phyloP scores from a whole-genome alignment of 1,140 invertebrate genomes.

The Drosophila tristis region DNA sequence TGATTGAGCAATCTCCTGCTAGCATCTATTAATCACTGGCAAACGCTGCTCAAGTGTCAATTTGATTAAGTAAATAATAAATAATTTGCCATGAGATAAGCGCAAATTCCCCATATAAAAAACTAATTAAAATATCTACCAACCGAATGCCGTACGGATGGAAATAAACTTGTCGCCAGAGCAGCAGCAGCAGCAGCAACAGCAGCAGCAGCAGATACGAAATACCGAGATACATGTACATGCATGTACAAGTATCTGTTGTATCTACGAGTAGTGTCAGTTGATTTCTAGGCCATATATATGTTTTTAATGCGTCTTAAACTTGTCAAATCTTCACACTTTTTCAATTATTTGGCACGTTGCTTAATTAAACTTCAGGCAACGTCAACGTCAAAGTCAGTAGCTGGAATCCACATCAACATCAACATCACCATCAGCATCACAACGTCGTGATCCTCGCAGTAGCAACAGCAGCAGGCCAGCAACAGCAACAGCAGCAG shows the following conservation, averaged over 20 bases:
- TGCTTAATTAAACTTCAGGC: constrained; percentile 82
- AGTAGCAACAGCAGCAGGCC: not conserved
- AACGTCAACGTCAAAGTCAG: constrained; percentile 76
- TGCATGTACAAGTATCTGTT: not conserved
- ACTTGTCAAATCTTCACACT: constrained; percentile 84
- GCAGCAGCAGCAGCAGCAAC: constrained; percentile 32
- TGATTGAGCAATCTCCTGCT: constrained; percentile 41
- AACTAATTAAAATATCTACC: constrained; percentile 29
- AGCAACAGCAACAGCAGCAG: constrained; percentile 26
- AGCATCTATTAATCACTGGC: constrained; percentile 49
- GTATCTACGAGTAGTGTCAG: constrained; percentile 12
- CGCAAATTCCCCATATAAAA: constrained; percentile 34
- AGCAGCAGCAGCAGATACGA: constrained; percentile 22
- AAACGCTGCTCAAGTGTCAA: constrained; percentile 66
- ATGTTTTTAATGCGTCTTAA: constrained; percentile 77
- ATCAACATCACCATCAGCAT: constrained; percentile 19
- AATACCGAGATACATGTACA: constrained; percentile 8
- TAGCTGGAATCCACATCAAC: constrained; percentile 53
- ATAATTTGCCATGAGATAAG: constrained; percentile 44
- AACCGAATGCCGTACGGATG: not conserved
- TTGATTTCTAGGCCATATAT: constrained; percentile 67
- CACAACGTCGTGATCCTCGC: constrained; percentile 23
- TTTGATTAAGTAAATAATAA: constrained; percentile 69
- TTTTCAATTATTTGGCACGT: constrained; percentile 83
- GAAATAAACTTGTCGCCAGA: constrained; percentile 37